Evolutionary conservation across 1,140 invertebrate genomes (phyloP).

Genomic region (Helicoverpa armigera): DNA sequence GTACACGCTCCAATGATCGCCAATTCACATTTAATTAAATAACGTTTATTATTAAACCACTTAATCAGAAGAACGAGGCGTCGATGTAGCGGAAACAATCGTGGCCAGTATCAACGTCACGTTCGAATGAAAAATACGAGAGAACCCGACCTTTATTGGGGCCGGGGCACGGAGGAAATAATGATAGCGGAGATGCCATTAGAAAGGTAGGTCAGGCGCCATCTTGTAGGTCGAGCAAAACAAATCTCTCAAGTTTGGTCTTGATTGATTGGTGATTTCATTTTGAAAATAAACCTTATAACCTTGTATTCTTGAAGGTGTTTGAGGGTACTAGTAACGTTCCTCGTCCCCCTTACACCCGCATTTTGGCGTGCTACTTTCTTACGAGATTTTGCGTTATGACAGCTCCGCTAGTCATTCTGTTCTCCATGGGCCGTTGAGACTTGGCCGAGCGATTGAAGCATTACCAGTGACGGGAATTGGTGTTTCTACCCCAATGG

Average conservation of each 20-base stretch:
- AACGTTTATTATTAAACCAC: constrained; percentile 40
- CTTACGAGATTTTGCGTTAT: too few relatives aligned
- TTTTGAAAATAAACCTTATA: too few relatives aligned
- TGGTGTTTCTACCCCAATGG: constrained; percentile 18
- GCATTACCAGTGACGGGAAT: constrained; percentile 31
- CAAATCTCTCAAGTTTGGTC: too few relatives aligned
- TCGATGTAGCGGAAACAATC: constrained; percentile 28
- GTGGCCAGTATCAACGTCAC: constrained; percentile 35
- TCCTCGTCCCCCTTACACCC: too few relatives aligned
- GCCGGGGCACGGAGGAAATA: background rate
- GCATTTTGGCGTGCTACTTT: too few relatives aligned
- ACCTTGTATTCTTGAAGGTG: too few relatives aligned
- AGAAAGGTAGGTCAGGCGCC: too few relatives aligned
- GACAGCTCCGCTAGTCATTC: too few relatives aligned
- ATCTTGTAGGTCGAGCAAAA: too few relatives aligned
- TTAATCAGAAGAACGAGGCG: constrained; percentile 31
- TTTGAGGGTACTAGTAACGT: too few relatives aligned
- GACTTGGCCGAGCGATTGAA: background rate
- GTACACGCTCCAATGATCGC: background rate
- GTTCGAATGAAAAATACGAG: constrained; percentile 44
- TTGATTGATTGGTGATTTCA: too few relatives aligned
- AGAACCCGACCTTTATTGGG: constrained; percentile 29
- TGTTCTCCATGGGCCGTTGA: background rate
- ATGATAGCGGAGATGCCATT: too few relatives aligned
- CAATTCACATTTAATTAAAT: constrained; percentile 24